These are phyloP conservation scores for Eupeodes latifasciatus DNA, from an alignment of 2,888 invertebrate species.

Conservation along the genomic window DNA sequence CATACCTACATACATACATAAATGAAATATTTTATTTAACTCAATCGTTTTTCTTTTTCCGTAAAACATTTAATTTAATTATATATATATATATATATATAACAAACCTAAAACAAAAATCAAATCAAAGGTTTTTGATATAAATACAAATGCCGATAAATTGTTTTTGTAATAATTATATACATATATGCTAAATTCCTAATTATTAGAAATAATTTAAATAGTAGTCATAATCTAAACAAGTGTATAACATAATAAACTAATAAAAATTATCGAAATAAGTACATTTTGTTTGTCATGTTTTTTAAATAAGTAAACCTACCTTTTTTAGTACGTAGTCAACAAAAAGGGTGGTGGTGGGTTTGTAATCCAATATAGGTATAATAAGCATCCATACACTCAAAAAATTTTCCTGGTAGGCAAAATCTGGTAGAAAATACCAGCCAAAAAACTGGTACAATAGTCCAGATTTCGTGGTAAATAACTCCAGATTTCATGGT, in stretches of 20 bases:
- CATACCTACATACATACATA: slow-evolving; percentile 30
- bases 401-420: too few species aligned
- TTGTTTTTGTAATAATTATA: slow-evolving; percentile 62
- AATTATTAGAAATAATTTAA: slow-evolving; percentile 73
- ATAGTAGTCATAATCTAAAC: slow-evolving; percentile 75
- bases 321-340: too few species aligned
- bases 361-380: too few species aligned
- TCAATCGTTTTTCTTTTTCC: slow-evolving; percentile 20
- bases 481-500: too few species aligned
- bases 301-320: background rate
- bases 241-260: slow-evolving; percentile 75
- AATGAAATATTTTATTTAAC: slow-evolving; percentile 23
- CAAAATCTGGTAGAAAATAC: too few species aligned
- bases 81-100: slow-evolving; percentile 13
- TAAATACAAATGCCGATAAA: slow-evolving; percentile 36
- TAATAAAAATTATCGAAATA: slow-evolving; percentile 64
- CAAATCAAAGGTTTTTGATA: slow-evolving; percentile 13
- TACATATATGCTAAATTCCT: slow-evolving; percentile 66
- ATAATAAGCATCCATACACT: too few species aligned
- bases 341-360: too few species aligned
- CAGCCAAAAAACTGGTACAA: too few species aligned
- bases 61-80: slow-evolving; percentile 9
- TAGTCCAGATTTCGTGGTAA: too few species aligned
- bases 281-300: slow-evolving; percentile 11
- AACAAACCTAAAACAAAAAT: background rate